Conservation (phyloP, 2,888 invertebrate species). For the Allygus modestus region DNA sequence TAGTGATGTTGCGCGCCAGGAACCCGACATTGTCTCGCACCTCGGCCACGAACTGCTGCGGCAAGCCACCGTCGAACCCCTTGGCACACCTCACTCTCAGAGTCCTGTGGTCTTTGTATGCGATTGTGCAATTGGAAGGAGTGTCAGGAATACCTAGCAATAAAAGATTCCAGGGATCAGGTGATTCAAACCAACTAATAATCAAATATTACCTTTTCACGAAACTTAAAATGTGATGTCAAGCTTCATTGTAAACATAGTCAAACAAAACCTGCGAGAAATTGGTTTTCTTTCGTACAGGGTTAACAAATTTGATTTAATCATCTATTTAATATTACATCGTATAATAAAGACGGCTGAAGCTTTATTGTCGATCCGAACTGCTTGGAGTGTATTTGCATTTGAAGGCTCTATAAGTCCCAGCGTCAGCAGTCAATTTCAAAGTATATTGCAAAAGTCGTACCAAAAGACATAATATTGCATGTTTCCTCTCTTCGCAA, state of each 20-base stretch:
- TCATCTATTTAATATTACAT: background rate
- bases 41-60: conserved; percentile 75
- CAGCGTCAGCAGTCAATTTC: conserved; percentile 18
- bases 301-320: background rate
- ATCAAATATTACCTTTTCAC: too few relatives aligned
- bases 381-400: conserved; percentile 35
- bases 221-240: too few relatives aligned
- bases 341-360: conserved; percentile 15
- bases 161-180: background rate
- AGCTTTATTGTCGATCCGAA: conserved; percentile 25
- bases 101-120: conserved; percentile 77
- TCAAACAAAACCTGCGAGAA: background rate
- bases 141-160: conserved; percentile 74
- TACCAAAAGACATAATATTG: conserved; percentile 10
- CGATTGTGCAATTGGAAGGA: conserved; percentile 75
- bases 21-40: conserved; percentile 67
- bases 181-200: too few relatives aligned
- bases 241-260: too few relatives aligned
- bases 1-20: conserved; percentile 74
- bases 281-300: background rate
- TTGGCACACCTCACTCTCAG: conserved; percentile 76
- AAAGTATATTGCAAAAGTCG: conserved; percentile 35
- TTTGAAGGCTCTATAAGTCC: conserved; percentile 16
- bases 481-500: background rate
- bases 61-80: conserved; percentile 78